Evolutionary conservation across 2,888 invertebrate species (phyloP), one percentile per base, ranked within the genome.

Genomic region (Amiota communis): DNA sequence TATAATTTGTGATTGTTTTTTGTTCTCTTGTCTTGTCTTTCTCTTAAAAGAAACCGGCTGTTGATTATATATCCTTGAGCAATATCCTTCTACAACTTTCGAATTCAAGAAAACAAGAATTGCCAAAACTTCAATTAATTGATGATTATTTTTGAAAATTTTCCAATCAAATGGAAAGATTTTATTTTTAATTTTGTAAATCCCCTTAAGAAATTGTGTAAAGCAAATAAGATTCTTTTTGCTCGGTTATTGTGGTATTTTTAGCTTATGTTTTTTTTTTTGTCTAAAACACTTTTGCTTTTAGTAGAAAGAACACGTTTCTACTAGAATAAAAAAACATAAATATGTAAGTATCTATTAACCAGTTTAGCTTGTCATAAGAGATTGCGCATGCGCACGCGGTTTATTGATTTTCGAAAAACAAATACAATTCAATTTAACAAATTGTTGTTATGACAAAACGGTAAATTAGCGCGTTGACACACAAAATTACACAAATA

Each of bases 221-320:
- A 63, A 46, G 36, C 15, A 63, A 63, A 63, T 36, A 63, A 61
- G 23, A 23, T 20, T 61, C 8, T 63, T 63, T n/a, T 63, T 59
- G 23, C n/a, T 63, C 46, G 63, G 23, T 36, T 15, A 17, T 11
- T 51, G 10, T 12, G 1, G 6, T 51, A 11, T 15, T 20, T 59
- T 9, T 20, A 11, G 23, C n/a, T 46, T 51, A 12, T 64, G 6
- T 20, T 68, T 12, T 51, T 67, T 12, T 67, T 51, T 49, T 51
- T 68, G 11, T 13, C 36, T 36, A 36, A 36, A 36, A 53, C 67
- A 53, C 53, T 68, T 68, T 65, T 68, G 17, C 20, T 13, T 10
- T 61, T 61, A 23, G 20, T 36, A 51, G 13, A 67, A 49, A 67
- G 67, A 67, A 67, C 67, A 53, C 67, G 67, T 68, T 51, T 68